Percentiles rank a stretch among this genome's conserved stretches.
Conservation (phyloP, 2,888 invertebrate genomes). For the Oscheius sp. region DNA sequence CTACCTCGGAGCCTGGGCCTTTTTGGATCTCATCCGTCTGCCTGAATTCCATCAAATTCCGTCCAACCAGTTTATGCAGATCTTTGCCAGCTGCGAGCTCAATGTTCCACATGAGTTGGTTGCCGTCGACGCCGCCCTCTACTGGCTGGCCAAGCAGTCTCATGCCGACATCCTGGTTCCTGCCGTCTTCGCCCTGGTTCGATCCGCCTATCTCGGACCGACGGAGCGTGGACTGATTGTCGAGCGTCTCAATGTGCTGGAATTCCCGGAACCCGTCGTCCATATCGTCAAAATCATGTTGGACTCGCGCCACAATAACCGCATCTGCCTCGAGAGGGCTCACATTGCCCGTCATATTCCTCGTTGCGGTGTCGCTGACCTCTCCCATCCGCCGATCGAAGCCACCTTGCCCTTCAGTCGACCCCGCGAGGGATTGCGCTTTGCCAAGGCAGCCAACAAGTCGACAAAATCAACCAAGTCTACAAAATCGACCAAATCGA, state of each 20-base stretch:
- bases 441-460: too few relatives aligned
- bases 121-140: slow-evolving; percentile 31
- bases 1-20: slow-evolving; percentile 16
- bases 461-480: too few relatives aligned
- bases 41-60: slow-evolving; percentile 14
- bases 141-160: slow-evolving; percentile 23
- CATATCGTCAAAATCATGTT: slow-evolving; percentile 1
- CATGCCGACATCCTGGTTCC: slow-evolving; percentile 1
- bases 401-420: too few relatives aligned
- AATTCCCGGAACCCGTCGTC: slow-evolving; percentile 12
- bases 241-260: background rate
- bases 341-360: slow-evolving; percentile 12
- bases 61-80: background rate
- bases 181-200: slow-evolving; percentile 27
- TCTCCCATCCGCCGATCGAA: too few relatives aligned
- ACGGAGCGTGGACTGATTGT: slow-evolving; percentile 24
- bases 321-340: slow-evolving; percentile 15
- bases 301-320: slow-evolving; percentile 11
- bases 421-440: too few relatives aligned
- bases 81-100: slow-evolving; percentile 34
- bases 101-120: slow-evolving; percentile 26
- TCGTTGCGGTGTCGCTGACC: slow-evolving; percentile 28
- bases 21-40: slow-evolving; percentile 26
- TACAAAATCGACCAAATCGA: too few relatives aligned
- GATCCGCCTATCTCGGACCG: slow-evolving; percentile 21